Conservation (phyloP, 2,888 invertebrate genomes). For the Synanthedon myopaeformis region DNA sequence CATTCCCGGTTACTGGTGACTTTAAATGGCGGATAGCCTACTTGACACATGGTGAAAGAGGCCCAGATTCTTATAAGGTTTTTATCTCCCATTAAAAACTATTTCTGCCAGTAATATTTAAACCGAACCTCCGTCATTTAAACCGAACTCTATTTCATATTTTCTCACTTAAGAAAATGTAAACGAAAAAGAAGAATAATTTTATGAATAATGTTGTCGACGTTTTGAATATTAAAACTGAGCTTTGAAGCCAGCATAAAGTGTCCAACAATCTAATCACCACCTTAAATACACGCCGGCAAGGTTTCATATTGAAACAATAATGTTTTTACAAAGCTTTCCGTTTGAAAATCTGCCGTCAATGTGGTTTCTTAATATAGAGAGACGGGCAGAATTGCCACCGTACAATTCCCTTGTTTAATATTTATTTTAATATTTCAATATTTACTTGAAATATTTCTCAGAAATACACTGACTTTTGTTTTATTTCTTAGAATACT, state of each 20-base stretch:
- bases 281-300: neutral
- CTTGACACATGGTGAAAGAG: no score
- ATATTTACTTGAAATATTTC: no score
- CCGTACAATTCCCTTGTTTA: neutral
- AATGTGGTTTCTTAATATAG: slow-evolving; percentile 1
- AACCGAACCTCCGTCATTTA: no score
- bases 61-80: no score
- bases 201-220: slow-evolving; percentile 4
- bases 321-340: neutral
- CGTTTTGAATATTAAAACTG: slow-evolving; percentile 5
- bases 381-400: neutral
- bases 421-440: neutral
- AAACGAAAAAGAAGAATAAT: neutral
- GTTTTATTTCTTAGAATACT: no score
- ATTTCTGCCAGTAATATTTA: no score
- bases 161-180: neutral
- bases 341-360: neutral
- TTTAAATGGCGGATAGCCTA: no score
- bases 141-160: no score
- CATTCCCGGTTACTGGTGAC: no score
- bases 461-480: no score
- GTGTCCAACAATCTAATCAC: neutral
- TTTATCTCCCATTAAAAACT: no score
- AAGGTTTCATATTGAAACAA: neutral
- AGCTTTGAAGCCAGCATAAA: neutral